phyloP scores from a whole-genome alignment of 2,113 vertebrate genomes.

The Tautogolabrus adspersus region DNA sequence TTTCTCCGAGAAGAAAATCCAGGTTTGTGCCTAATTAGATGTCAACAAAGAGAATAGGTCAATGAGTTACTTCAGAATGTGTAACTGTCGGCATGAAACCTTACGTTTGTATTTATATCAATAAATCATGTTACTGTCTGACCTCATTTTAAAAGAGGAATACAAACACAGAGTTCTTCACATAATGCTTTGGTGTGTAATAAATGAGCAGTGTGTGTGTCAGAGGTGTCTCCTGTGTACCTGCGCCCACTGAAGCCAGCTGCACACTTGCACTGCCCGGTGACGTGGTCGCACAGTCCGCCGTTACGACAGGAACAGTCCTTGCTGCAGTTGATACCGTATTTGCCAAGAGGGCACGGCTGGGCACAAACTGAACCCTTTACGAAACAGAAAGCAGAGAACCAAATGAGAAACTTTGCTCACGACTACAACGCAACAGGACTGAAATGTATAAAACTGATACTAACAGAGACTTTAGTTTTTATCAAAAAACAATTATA shows the following conservation, averaged over 20 bases:
- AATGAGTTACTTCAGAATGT: slow-evolving; percentile 55
- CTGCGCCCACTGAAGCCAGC: slow-evolving; percentile 96
- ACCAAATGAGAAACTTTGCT: not conserved
- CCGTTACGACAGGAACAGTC: slow-evolving; percentile 96
- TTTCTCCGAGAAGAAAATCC: slow-evolving; percentile 58
- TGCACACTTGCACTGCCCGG: slow-evolving; percentile 92
- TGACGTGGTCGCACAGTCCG: slow-evolving; percentile 95
- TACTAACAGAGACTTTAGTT: not conserved
- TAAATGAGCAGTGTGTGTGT: slow-evolving; percentile 48
- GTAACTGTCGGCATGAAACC: slow-evolving; percentile 39
- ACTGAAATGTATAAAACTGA: not conserved
- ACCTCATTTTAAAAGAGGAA: slow-evolving; percentile 55
- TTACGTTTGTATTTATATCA: slow-evolving; percentile 55
- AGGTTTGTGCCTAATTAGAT: slow-evolving; percentile 60
- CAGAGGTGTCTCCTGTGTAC: slow-evolving; percentile 78
- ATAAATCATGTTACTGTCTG: slow-evolving; percentile 63
- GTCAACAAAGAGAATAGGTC: slow-evolving; percentile 72
- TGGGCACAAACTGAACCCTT: slow-evolving; percentile 97
- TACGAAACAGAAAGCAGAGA: slow-evolving; percentile 45
- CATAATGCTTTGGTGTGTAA: slow-evolving; percentile 18
- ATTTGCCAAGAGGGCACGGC: slow-evolving; percentile 93
- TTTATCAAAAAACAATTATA: too few species aligned
- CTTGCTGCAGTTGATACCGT: slow-evolving; percentile 95
- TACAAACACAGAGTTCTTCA: slow-evolving; percentile 26
- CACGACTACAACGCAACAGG: not conserved